These are phyloP conservation scores for Pachycephala philippinensis DNA, from an alignment of 2,113 vertebrate genomes.

Conservation along the genomic window DNA sequence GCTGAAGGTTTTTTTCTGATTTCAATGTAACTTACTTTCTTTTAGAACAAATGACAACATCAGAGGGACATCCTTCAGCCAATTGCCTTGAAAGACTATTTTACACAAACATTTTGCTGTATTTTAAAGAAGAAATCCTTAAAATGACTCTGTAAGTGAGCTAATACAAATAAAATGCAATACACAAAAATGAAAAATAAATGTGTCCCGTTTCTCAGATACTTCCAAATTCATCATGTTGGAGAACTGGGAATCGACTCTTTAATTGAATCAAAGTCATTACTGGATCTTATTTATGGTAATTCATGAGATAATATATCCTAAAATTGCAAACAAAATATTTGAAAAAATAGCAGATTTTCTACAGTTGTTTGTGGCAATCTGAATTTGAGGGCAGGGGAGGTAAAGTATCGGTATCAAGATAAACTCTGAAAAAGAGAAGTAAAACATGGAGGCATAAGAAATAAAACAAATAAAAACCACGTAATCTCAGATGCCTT, in stretches of 20 bases:
- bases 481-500: neutral
- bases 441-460: neutral
- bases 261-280: neutral
- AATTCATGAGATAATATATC: neutral
- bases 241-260: neutral
- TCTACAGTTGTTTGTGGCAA: neutral
- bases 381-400: neutral
- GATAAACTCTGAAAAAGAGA: neutral
- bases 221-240: neutral
- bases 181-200: neutral
- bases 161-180: neutral
- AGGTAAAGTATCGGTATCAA: accelerated
- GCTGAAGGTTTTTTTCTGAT: neutral
- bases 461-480: neutral
- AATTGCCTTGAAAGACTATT: neutral
- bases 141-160: neutral
- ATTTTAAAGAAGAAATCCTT: neutral
- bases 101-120: neutral
- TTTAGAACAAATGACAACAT: neutral
- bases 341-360: neutral
- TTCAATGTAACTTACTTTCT: neutral
- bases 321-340: neutral
- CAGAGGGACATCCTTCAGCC: neutral
- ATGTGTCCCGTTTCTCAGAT: neutral
- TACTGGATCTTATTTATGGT: neutral